A percentile compares a stretch with the other conserved stretches of the same genome.
phyloP scores from a whole-genome alignment of 1,140 invertebrate species.

The Drosophila neocordata region DNA sequence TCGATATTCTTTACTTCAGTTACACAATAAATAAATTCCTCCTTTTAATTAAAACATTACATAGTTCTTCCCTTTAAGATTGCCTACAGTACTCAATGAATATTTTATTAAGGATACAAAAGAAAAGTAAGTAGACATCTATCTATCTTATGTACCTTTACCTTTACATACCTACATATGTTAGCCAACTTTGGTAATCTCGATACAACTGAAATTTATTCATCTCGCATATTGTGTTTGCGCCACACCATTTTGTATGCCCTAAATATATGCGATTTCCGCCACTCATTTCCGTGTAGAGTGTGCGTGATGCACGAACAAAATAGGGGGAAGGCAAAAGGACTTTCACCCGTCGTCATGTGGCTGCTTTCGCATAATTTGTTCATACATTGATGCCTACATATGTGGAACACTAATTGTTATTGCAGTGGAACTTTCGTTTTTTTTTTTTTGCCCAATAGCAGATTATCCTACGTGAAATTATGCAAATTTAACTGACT shows the following conservation, averaged over 20 bases:
- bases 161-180: not conserved
- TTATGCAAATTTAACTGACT: constrained; percentile 58
- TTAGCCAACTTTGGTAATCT: not conserved
- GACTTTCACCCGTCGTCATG: not conserved
- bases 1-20: too few relatives aligned
- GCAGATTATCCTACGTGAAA: constrained; percentile 32
- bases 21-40: too few relatives aligned
- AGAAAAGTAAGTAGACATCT: too few relatives aligned
- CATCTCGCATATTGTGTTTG: constrained; percentile 29
- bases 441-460: constrained; percentile 8
- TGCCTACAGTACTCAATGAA: too few relatives aligned
- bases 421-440: constrained; percentile 32
- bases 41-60: too few relatives aligned
- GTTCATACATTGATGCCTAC: constrained; percentile 25
- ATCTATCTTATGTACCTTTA: too few relatives aligned
- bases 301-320: constrained; percentile 37
- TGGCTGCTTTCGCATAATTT: constrained; percentile 19
- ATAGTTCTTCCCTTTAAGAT: too few relatives aligned
- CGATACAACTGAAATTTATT: constrained; percentile 11
- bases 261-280: constrained; percentile 43
- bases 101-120: too few relatives aligned
- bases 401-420: constrained; percentile 51
- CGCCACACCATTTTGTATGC: constrained; percentile 35
- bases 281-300: constrained; percentile 48
- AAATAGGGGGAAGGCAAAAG: not conserved